Percentiles rank a stretch among this genome's conserved stretches.
Conservation (phyloP, 2,113 vertebrate species). For the Epinephelus fuscoguttatus region DNA sequence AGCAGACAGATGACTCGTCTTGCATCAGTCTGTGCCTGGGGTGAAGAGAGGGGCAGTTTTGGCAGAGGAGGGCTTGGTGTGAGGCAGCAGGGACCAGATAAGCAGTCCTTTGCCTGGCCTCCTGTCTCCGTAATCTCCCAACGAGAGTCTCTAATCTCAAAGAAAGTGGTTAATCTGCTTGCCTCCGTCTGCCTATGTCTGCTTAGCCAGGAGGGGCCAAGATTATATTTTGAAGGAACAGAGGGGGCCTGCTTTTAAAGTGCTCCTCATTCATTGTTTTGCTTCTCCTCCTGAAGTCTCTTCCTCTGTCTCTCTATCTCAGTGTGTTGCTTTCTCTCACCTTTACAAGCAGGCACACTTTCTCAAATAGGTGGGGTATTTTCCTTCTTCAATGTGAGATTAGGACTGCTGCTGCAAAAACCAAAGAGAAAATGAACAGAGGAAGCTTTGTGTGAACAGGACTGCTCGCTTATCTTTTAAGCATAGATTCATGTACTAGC, state of each 20-base stretch:
- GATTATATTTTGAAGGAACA: constrained; percentile 27
- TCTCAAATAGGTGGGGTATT: constrained; percentile 41
- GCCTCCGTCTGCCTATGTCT: constrained; percentile 55
- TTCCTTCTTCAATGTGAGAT: constrained; percentile 43
- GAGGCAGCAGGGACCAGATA: constrained; percentile 72
- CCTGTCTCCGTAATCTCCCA: constrained; percentile 69
- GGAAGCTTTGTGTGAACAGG: constrained; percentile 52
- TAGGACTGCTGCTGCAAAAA: constrained; percentile 48
- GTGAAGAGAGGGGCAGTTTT: constrained; percentile 55
- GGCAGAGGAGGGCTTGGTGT: constrained; percentile 55
- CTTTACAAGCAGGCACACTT: constrained; percentile 37
- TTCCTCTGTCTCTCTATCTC: constrained; percentile 3
- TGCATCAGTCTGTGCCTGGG: constrained; percentile 56
- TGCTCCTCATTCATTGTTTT: constrained; percentile 15
- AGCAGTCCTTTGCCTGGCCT: constrained; percentile 67
- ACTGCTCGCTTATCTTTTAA: constrained; percentile 62
- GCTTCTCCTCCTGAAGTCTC: background rate
- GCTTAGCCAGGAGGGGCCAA: constrained; percentile 51
- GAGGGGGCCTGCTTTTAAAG: constrained; percentile 38
- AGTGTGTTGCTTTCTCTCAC: constrained; percentile 14
- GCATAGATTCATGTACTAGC: constrained; percentile 51
- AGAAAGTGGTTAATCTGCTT: constrained; percentile 76
- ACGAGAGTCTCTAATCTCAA: constrained; percentile 72
- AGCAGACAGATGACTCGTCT: constrained; percentile 67
- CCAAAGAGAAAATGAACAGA: constrained; percentile 56